These are phyloP conservation scores for Tetraodon nigroviridis DNA, from an alignment of 2,113 vertebrate species.

Conservation along the genomic window DNA sequence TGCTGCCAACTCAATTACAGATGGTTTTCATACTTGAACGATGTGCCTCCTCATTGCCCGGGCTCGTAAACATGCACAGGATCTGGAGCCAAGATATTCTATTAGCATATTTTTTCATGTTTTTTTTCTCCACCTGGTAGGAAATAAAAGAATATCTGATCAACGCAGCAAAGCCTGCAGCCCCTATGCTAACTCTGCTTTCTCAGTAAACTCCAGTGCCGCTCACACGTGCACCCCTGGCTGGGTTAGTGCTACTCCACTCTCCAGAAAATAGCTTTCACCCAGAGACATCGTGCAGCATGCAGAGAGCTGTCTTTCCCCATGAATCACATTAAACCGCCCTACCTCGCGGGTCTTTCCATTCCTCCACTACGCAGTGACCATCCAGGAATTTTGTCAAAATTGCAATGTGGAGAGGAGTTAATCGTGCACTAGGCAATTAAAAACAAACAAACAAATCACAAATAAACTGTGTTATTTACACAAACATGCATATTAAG, in stretches of 20 bases:
- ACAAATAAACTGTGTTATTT: no score
- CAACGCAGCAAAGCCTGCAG: slow-evolving; percentile 9
- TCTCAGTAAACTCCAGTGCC: slow-evolving; percentile 45
- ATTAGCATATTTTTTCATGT: slow-evolving; percentile 27
- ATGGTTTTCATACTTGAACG: slow-evolving; percentile 30
- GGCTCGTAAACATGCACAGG: slow-evolving; percentile 12
- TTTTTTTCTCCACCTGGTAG: slow-evolving; percentile 29
- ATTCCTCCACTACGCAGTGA: neutral
- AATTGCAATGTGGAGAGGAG: neutral
- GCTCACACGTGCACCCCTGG: slow-evolving; percentile 51
- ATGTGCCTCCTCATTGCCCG: slow-evolving; percentile 24
- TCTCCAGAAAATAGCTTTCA: slow-evolving; percentile 53
- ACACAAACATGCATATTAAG: no score
- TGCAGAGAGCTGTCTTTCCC: slow-evolving; percentile 15
- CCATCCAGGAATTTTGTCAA: slow-evolving; percentile 15
- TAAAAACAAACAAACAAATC: no score
- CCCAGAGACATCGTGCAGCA: slow-evolving; percentile 43
- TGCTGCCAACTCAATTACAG: slow-evolving; percentile 38
- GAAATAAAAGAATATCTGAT: slow-evolving; percentile 36
- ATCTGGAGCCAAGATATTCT: slow-evolving; percentile 32
- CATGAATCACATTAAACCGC: slow-evolving; percentile 5
- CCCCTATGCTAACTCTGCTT: slow-evolving; percentile 27
- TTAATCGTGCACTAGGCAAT: no score
- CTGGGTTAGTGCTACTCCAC: slow-evolving; percentile 53
- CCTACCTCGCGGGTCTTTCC: slow-evolving; percentile 3